Conservation (phyloP, 2,888 invertebrate genomes). For the Thymelicus lineola region DNA sequence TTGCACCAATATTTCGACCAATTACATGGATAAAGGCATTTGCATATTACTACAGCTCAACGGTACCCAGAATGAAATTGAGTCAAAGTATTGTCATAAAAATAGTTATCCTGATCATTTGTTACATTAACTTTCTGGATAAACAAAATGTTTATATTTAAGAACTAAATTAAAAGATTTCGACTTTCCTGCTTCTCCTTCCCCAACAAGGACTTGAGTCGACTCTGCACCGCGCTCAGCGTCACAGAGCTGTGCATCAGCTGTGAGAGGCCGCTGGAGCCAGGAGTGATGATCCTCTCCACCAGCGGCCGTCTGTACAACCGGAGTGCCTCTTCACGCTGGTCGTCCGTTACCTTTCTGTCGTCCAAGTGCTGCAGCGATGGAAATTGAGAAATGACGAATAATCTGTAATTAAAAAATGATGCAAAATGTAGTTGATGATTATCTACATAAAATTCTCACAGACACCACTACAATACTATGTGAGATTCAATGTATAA, state of each 20-base stretch:
- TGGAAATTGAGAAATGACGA: conserved; percentile 90
- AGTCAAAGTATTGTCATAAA: too few species aligned
- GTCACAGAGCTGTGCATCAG: conserved; percentile 62
- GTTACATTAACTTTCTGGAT: too few species aligned
- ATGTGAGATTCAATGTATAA: too few species aligned
- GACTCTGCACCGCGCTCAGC: conserved; percentile 65
- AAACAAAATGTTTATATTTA: neutral
- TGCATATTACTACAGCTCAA: too few species aligned
- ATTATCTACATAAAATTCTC: too few species aligned
- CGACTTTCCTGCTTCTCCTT: conserved; percentile 58
- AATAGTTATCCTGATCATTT: too few species aligned
- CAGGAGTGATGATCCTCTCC: conserved; percentile 72
- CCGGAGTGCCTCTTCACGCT: conserved; percentile 86
- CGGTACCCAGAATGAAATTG: too few species aligned
- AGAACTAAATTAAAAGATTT: conserved; percentile 54
- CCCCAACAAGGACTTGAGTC: conserved; percentile 57
- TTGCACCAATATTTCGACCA: too few species aligned
- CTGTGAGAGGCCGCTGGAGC: conserved; percentile 59
- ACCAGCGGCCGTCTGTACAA: conserved; percentile 86
- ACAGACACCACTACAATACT: too few species aligned
- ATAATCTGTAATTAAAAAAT: conserved; percentile 82
- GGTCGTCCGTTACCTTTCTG: conserved; percentile 87
- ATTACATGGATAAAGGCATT: too few species aligned
- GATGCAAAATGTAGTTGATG: too few species aligned
- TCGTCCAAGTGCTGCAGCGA: conserved; percentile 90